These are phyloP conservation scores for Chloroceryle aenea DNA, from an alignment of 2,113 vertebrate species.

Conservation along the genomic window DNA sequence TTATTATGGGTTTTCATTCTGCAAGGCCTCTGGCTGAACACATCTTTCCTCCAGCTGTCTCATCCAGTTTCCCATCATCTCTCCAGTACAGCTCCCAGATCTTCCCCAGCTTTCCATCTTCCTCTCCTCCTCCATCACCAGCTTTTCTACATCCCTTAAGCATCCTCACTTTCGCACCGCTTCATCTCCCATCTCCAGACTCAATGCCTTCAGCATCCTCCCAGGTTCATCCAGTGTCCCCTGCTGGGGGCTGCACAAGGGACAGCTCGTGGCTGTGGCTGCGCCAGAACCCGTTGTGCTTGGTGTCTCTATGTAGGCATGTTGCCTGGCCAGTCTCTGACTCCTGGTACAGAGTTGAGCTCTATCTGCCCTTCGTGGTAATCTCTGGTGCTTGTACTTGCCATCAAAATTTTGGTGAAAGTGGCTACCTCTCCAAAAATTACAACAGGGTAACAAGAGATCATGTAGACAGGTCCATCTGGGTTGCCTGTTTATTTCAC, in stretches of 20 bases:
- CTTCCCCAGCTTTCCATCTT: neutral
- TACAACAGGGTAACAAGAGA: neutral
- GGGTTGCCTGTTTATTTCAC: neutral
- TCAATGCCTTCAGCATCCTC: neutral
- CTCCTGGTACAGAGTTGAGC: neutral
- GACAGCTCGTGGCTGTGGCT: neutral
- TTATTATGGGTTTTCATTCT: neutral
- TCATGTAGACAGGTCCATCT: neutral
- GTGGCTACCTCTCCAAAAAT: neutral
- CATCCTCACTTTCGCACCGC: neutral
- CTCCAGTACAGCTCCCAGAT: neutral
- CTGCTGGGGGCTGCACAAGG: neutral
- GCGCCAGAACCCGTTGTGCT: neutral
- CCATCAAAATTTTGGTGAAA: neutral
- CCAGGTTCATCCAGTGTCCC: neutral
- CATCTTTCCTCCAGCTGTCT: neutral
- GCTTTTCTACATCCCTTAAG: neutral
- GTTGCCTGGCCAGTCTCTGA: neutral
- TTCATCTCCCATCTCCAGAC: neutral
- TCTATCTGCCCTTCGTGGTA: neutral
- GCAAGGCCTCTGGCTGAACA: neutral
- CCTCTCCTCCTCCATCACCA: neutral
- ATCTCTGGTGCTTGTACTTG: neutral
- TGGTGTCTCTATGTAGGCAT: neutral
- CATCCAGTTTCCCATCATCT: neutral